These are phyloP conservation scores for Tachycineta bicolor DNA, from an alignment of 2,113 vertebrate genomes.

Conservation along the genomic window DNA sequence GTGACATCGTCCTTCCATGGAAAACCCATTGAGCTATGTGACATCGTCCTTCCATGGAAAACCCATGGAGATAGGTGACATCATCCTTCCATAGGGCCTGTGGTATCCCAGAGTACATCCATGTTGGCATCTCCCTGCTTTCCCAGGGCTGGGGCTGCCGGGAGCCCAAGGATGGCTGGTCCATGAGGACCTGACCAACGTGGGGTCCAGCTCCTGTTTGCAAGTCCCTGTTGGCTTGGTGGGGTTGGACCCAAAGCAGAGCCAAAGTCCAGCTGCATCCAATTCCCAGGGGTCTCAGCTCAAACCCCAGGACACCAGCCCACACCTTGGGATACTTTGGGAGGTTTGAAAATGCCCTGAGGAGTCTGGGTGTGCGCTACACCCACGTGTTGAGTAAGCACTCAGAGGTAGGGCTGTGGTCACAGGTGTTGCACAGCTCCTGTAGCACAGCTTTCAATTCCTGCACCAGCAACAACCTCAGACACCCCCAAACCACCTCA, in stretches of 20 bases:
- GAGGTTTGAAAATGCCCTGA: background rate
- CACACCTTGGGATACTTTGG: background rate
- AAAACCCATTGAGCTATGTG: background rate
- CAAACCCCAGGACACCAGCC: background rate
- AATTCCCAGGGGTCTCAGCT: background rate
- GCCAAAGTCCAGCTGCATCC: background rate
- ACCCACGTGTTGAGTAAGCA: fast-evolving
- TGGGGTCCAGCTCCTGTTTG: background rate
- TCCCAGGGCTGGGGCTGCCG: background rate
- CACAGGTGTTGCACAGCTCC: background rate
- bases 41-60: background rate
- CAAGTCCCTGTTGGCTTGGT: background rate
- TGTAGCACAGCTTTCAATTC: background rate
- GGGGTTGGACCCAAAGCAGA: background rate
- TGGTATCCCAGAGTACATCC: background rate
- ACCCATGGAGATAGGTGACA: fast-evolving
- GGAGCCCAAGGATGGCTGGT: background rate
- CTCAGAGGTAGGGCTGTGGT: background rate
- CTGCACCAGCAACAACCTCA: background rate
- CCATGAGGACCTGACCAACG: background rate
- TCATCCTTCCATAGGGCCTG: background rate
- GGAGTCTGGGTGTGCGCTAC: background rate
- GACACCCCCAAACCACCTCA: background rate
- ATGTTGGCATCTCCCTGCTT: fast-evolving
- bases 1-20: no score